Evolutionary conservation across 2,888 invertebrate species (phyloP).

Genomic region (Andrena praecox): DNA sequence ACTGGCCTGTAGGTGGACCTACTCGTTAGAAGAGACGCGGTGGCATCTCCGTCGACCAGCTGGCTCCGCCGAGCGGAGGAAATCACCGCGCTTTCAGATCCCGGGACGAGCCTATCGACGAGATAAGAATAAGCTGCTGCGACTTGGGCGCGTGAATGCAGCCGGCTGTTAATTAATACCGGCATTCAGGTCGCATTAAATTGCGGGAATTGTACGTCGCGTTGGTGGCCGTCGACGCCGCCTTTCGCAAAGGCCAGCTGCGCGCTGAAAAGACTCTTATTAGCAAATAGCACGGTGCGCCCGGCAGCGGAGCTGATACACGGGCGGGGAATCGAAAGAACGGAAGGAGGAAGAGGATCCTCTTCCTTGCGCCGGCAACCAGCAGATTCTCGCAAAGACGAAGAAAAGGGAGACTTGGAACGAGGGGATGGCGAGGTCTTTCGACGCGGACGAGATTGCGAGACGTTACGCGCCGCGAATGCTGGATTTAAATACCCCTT

Average conservation of each 20-base stretch:
- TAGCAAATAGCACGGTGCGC: conserved; percentile 69
- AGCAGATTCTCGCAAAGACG: conserved; percentile 37
- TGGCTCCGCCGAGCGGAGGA: conserved; percentile 10
- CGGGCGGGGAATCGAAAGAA: conserved; percentile 44
- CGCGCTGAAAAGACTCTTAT: conserved; percentile 75
- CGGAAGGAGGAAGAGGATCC: conserved; percentile 55
- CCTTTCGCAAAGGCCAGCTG: conserved; percentile 72
- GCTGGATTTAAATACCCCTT: conserved; percentile 57
- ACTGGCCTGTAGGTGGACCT: conserved; percentile 12
- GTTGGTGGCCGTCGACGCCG: conserved; percentile 60
- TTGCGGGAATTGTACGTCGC: conserved; percentile 74
- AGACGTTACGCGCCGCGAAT: conserved; percentile 52
- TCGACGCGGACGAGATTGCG: conserved; percentile 54
- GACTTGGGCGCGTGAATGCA: conserved; percentile 69
- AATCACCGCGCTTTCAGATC: conserved; percentile 13
- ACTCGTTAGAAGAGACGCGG: not conserved
- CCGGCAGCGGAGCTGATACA: conserved; percentile 54
- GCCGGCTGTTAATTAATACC: conserved; percentile 78
- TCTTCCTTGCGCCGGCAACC: conserved; percentile 42
- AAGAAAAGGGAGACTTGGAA: conserved; percentile 30
- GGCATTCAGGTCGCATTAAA: conserved; percentile 77
- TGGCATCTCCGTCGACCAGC: not conserved
- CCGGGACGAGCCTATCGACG: conserved; percentile 43
- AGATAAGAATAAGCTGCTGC: conserved; percentile 68
- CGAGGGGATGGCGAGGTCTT: conserved; percentile 36